Evolutionary conservation across 2,888 invertebrate species (phyloP).

Genomic region (Linnaemya tessellans): DNA sequence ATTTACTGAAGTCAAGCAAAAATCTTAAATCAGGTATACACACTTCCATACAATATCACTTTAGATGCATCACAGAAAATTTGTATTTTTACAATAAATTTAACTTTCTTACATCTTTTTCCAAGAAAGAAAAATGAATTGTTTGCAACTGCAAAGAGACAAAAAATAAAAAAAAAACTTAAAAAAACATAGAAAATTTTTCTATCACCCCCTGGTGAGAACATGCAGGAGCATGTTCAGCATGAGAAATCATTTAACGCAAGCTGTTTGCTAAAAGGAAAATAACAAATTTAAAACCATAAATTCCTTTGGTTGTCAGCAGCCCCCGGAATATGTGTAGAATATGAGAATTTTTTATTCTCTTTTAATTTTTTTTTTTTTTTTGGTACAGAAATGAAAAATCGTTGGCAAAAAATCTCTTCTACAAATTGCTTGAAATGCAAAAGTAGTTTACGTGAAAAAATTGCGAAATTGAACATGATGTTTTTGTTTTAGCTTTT

Average conservation of each 20-base stretch:
- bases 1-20: too few species aligned
- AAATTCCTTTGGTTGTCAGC: neutral
- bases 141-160: neutral
- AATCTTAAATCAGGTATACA: too few species aligned
- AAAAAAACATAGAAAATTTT: neutral
- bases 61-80: neutral
- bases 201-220: too few species aligned
- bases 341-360: too few species aligned
- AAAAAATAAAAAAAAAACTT: neutral
- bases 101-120: neutral
- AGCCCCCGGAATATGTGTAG: neutral
- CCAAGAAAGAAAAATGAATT: too few species aligned
- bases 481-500: neutral
- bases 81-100: neutral
- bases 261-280: conserved; percentile 13
- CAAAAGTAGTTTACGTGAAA: neutral
- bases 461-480: neutral
- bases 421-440: neutral
- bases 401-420: neutral
- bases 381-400: neutral
- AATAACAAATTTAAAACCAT: conserved; percentile 5
- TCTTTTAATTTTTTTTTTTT: too few species aligned
- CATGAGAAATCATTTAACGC: neutral
- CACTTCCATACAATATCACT: neutral
- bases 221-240: conserved; percentile 9